Base-by-base conservation (phyloP, 2,113 vertebrate species). In the Actenoides hombroni region DNA sequence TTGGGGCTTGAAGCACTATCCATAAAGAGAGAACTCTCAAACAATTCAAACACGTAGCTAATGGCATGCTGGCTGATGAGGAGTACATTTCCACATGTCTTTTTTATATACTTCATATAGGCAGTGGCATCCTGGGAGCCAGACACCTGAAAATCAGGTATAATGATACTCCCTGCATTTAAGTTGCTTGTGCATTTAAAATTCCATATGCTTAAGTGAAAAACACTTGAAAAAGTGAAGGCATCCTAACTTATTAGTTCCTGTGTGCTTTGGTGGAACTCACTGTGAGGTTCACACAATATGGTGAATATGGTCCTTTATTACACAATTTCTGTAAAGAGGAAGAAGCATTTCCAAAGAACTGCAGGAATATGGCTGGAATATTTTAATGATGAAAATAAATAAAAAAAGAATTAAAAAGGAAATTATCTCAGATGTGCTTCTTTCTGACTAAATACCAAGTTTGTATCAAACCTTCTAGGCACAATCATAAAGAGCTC, bases 381-480 rank as follows among this genome's bases (percentile, higher is more conserved):
- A 53, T 53, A 64, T 39, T 18, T 74, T 90, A 64, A 73, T n/a
- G 16, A 53, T 16, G 29, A 90, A 91, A 92, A 91, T 68, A 54
- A 83, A 78, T 83, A 48, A 71, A 83, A 63, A 60, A 56, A 94
- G 17, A 88, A 65, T 90, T 90, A 89, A 35, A 75, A 88, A 82
- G 37, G 13, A 75, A 92, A 75, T 91, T 60, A 76, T 91, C 35
- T 83, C 21, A 53, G 70, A 87, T 60, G 31, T 31, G 21, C n/a
- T 49, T 26, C 56, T 94, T 93, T 90, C 44, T 69, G 80, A 83
- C 48, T 90, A 28, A 94, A 85, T n/a, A 70, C 39, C 59, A 88
- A 71, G 13, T 64, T 92, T 96, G 35, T 54, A 87, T 67, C 64
- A 96, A 81, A 3, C 51, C 51, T 97, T 95, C 70, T 94, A 97